Evolutionary conservation across 1,140 invertebrate genomes (phyloP).

Genomic region (Atopsyche davidsoni): DNA sequence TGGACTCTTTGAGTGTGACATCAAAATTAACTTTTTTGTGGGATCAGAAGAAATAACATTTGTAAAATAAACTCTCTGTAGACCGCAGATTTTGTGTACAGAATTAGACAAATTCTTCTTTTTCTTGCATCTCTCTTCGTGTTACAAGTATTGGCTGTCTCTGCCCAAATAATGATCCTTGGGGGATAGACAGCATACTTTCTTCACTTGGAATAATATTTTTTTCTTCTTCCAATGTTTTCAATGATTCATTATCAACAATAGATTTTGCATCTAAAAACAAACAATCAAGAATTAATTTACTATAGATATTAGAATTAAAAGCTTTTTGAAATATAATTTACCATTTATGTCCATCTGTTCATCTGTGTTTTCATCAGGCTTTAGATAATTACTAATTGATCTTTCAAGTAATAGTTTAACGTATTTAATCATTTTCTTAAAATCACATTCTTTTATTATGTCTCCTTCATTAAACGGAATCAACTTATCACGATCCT

Average conservation of each 20-base stretch:
- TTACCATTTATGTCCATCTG: background rate
- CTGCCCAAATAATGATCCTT: slow-evolving; percentile 23
- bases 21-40: no score
- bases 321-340: background rate
- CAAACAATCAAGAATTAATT: background rate
- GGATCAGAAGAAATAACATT: no score
- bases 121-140: slow-evolving; percentile 17
- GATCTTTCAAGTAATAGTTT: slow-evolving; percentile 16
- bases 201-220: slow-evolving; percentile 7
- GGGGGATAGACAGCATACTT: slow-evolving; percentile 16
- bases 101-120: no score
- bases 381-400: slow-evolving; percentile 12
- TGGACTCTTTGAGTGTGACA: no score
- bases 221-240: slow-evolving; percentile 6
- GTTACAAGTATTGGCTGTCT: slow-evolving; percentile 17
- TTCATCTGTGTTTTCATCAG: slow-evolving; percentile 5
- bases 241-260: background rate
- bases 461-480: slow-evolving; percentile 12
- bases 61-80: no score
- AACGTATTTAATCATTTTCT: slow-evolving; percentile 20
- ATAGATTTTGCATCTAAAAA: background rate
- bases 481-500: slow-evolving; percentile 34
- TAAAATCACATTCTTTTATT: slow-evolving; percentile 17
- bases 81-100: no score
- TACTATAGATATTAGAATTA: background rate